These are phyloP conservation scores for Mizuhopecten yessoensis DNA, from an alignment of 1,140 invertebrate species.

Conservation along the genomic window DNA sequence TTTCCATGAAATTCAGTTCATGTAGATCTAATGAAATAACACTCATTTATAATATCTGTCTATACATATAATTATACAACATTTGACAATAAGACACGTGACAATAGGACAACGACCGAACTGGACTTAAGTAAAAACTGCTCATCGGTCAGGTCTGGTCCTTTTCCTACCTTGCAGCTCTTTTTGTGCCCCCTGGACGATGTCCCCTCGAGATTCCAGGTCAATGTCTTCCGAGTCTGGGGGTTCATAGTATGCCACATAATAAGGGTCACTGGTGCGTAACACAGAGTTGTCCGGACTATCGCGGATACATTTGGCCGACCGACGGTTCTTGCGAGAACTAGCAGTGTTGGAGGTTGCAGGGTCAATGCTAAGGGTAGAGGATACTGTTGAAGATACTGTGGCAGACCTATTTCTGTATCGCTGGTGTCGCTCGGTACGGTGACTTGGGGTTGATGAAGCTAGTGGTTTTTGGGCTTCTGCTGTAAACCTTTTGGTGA, in stretches of 20 bases:
- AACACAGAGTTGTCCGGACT: constrained; percentile 55
- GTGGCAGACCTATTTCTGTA: constrained; percentile 46
- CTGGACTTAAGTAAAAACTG: too few species aligned
- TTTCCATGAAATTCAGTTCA: too few species aligned
- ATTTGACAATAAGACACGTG: too few species aligned
- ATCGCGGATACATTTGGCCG: constrained; percentile 43
- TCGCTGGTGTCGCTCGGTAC: constrained; percentile 47
- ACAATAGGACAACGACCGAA: too few species aligned
- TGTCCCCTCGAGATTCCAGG: constrained; percentile 39
- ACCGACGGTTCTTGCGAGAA: background rate
- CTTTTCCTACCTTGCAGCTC: constrained; percentile 61
- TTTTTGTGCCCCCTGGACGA: constrained; percentile 44
- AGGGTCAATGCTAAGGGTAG: background rate
- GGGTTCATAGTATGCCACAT: constrained; percentile 61
- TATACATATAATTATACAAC: too few species aligned
- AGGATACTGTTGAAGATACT: constrained; percentile 40
- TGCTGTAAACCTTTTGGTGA: constrained; percentile 58
- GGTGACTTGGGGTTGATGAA: constrained; percentile 43
- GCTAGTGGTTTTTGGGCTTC: constrained; percentile 37
- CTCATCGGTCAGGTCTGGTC: too few species aligned
- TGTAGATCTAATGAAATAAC: too few species aligned
- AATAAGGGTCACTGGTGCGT: constrained; percentile 63
- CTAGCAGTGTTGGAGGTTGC: background rate
- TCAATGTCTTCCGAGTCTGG: constrained; percentile 52
- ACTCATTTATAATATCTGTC: too few species aligned